phyloP scores from a whole-genome alignment of 2,888 invertebrate genomes.

The Microctonus hyperodae region DNA sequence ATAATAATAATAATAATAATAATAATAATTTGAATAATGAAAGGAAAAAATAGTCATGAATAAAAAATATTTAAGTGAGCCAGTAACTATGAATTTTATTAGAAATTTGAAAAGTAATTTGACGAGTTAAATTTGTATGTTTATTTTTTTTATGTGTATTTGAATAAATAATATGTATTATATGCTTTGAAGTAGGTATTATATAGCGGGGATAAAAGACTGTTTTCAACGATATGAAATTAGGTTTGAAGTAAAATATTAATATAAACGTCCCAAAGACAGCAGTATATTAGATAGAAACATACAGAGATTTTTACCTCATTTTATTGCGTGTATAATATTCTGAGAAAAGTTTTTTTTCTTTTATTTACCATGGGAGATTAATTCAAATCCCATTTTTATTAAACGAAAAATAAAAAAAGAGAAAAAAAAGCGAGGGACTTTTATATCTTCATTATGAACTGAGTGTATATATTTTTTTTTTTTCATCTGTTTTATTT shows the following conservation, averaged over 20 bases:
- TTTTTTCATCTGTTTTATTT: background rate
- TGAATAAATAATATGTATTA: too few relatives aligned
- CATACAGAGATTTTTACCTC: background rate
- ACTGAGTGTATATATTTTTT: background rate
- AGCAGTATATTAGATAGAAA: background rate
- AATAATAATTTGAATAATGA: background rate
- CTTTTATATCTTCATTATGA: background rate
- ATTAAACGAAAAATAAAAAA: background rate
- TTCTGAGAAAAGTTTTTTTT: conserved; percentile 13
- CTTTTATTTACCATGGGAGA: background rate
- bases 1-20: too few relatives aligned
- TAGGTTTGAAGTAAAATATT: background rate
- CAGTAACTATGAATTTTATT: too few relatives aligned
- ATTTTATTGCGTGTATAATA: background rate
- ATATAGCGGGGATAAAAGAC: background rate
- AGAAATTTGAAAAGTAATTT: background rate
- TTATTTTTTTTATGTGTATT: too few relatives aligned
- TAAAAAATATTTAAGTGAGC: too few relatives aligned
- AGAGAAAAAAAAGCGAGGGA: too few relatives aligned
- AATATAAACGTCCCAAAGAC: background rate
- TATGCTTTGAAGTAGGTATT: too few relatives aligned
- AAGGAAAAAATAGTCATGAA: background rate
- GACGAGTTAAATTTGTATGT: background rate
- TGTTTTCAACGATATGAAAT: background rate
- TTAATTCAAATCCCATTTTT: conserved; percentile 6